These are phyloP conservation scores for Mormyrus iriodes DNA, from an alignment of 2,113 vertebrate genomes.

Conservation along the genomic window DNA sequence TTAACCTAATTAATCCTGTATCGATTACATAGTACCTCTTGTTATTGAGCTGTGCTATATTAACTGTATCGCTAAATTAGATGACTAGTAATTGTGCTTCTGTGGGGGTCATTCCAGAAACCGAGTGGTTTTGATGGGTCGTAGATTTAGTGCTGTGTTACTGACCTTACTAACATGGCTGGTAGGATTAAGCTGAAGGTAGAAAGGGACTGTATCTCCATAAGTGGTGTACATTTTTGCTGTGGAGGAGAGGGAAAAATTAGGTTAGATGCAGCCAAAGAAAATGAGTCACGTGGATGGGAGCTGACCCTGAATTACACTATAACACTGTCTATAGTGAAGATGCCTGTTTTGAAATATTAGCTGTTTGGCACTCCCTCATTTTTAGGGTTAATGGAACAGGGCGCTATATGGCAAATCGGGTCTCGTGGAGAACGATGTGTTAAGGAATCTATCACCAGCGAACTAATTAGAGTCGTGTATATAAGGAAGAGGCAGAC, in stretches of 20 bases:
- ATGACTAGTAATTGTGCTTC: constrained; percentile 8
- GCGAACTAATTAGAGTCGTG: neutral
- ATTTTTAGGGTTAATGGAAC: neutral
- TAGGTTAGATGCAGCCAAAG: neutral
- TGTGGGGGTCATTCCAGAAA: constrained; percentile 22
- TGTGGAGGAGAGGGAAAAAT: neutral
- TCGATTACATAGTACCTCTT: constrained; percentile 24
- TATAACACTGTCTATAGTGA: neutral
- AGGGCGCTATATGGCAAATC: neutral
- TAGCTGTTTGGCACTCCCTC: neutral
- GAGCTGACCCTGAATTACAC: neutral
- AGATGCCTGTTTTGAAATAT: neutral
- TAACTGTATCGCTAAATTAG: constrained; percentile 14
- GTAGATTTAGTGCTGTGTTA: neutral
- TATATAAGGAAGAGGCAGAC: neutral
- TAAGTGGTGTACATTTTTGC: neutral
- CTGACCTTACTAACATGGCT: neutral
- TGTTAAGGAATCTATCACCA: neutral
- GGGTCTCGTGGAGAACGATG: neutral
- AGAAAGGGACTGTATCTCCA: neutral
- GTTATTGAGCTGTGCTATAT: constrained; percentile 24
- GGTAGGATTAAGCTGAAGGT: neutral
- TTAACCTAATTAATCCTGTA: constrained; percentile 21
- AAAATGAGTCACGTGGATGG: neutral
- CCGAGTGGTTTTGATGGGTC: neutral